A percentile compares a stretch with the other conserved stretches of the same genome.
Conservation (phyloP, 2,797 vertebrate species). For the Darevskia mixta region DNA sequence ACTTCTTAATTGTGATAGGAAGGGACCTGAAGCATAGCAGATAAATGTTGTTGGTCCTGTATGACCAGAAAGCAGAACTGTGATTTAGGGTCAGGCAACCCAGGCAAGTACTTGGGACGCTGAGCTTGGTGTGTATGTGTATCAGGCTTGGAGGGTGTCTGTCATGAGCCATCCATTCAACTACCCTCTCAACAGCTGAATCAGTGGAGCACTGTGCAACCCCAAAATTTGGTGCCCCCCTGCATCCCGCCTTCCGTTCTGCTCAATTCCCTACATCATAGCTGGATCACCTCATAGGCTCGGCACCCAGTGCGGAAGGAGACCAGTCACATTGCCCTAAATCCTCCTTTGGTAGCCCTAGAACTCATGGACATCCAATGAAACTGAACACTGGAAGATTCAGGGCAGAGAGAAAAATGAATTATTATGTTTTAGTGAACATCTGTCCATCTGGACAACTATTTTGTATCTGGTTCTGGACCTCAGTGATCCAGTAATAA, state of each 20-base stretch:
- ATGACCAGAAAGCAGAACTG: background rate
- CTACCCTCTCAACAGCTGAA: background rate
- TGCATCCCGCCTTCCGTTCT: too few species aligned
- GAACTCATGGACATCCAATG: too few species aligned
- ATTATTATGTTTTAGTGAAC: background rate
- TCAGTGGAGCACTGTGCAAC: fast-evolving
- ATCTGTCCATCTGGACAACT: background rate
- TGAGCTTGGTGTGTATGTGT: too few species aligned
- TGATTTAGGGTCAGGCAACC: background rate
- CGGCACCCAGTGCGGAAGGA: too few species aligned
- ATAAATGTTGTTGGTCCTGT: background rate
- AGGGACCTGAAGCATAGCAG: background rate
- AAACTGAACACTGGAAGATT: too few species aligned
- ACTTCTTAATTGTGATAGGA: background rate
- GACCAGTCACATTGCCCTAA: too few species aligned
- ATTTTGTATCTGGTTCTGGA: background rate
- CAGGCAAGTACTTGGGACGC: background rate
- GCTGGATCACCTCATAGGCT: too few species aligned
- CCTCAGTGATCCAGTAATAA: too few species aligned
- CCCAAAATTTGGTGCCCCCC: too few species aligned
- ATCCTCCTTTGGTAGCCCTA: too few species aligned
- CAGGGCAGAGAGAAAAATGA: too few species aligned
- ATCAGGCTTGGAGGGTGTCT: background rate
- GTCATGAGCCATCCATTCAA: background rate
- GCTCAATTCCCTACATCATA: too few species aligned